phyloP scores from a whole-genome alignment of 2,888 invertebrate species.

The Sicus ferrugineus region DNA sequence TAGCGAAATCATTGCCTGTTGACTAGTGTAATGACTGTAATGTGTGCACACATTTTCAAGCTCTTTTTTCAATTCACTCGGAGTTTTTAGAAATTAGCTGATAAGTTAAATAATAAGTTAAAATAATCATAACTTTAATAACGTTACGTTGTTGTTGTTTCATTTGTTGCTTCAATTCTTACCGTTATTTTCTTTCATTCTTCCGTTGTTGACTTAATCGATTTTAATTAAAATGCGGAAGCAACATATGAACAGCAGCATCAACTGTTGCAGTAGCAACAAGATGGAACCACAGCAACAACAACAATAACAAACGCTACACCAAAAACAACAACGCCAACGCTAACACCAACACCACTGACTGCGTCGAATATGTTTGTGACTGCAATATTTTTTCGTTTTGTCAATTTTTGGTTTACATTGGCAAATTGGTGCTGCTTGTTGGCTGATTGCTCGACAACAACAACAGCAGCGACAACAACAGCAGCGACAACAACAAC shows the following conservation, averaged over 20 bases:
- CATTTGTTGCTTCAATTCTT: background rate
- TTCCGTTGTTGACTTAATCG: slow-evolving; percentile 49
- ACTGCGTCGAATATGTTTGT: slow-evolving; percentile 24
- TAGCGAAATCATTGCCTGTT: too few species aligned
- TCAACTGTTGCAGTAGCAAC: background rate
- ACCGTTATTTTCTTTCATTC: background rate
- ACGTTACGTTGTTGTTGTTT: slow-evolving; percentile 38
- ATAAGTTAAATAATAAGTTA: slow-evolving; percentile 41
- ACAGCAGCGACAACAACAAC: slow-evolving; percentile 28
- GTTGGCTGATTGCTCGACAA: slow-evolving; percentile 31
- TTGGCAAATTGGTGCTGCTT: slow-evolving; percentile 51
- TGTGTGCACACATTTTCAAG: too few species aligned
- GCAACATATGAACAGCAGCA: slow-evolving; percentile 12
- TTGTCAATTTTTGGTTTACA: slow-evolving; percentile 49
- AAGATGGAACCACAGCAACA: background rate
- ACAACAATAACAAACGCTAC: background rate
- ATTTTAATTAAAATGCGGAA: slow-evolving; percentile 54
- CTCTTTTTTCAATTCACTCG: too few species aligned
- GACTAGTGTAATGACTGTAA: too few species aligned
- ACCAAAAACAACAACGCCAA: background rate
- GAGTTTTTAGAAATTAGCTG: too few species aligned
- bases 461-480: slow-evolving; percentile 12
- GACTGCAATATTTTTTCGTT: slow-evolving; percentile 14
- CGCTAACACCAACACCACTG: slow-evolving; percentile 8
- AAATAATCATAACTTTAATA: slow-evolving; percentile 48